Evolutionary conservation across 2,113 vertebrate genomes (phyloP).

Genomic region (Amia ocellicauda): DNA sequence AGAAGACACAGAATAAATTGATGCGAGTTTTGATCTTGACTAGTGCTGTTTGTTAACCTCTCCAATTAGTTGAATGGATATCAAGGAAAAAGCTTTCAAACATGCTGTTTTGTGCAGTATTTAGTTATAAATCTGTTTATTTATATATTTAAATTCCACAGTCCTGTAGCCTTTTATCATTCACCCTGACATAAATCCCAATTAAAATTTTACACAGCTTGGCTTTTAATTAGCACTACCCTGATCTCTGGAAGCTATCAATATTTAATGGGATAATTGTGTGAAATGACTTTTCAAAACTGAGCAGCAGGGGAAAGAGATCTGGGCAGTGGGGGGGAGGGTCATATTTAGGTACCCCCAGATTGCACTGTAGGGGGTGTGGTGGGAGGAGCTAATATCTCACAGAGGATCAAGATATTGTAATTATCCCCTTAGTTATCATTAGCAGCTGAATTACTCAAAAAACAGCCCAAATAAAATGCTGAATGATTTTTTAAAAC

Average conservation of each 20-base stretch:
- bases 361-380: conserved; percentile 43
- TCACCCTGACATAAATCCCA: conserved; percentile 57
- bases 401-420: no score
- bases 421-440: no score
- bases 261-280: conserved; percentile 62
- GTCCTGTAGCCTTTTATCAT: conserved; percentile 30
- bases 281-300: conserved; percentile 51
- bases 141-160: conserved; percentile 20
- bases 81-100: no score
- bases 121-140: conserved; percentile 16
- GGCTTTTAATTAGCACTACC: conserved; percentile 64
- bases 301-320: conserved; percentile 46
- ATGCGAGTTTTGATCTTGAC: conserved; percentile 3
- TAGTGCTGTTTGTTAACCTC: background rate
- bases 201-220: conserved; percentile 67
- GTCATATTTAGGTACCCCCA: conserved; percentile 47
- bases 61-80: no score
- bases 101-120: background rate
- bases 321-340: conserved; percentile 44
- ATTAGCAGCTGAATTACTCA: conserved; percentile 4
- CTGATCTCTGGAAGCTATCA: conserved; percentile 58
- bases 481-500: background rate
- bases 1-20: no score
- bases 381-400: no score
- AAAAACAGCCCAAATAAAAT: background rate